Evolutionary conservation across 2,113 vertebrate genomes (phyloP), one percentile per base, ranked within the genome.

Genomic region (Orthonyx spaldingii): DNA sequence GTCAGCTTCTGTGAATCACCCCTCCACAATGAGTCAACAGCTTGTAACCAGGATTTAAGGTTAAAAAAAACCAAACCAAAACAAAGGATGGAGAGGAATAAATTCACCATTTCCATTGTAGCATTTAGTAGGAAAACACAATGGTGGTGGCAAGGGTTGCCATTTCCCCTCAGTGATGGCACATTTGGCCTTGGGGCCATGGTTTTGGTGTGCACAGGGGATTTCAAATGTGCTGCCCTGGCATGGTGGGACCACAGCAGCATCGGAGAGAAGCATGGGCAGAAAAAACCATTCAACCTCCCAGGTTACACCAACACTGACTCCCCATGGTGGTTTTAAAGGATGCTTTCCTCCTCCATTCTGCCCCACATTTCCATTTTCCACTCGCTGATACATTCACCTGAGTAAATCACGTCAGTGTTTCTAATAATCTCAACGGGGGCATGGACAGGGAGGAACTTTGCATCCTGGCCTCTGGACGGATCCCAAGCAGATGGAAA

Each of bases 371-470:
- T 42, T 68, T 44, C 94, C 89, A 35, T 42, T 87, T 70, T 10
- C 78, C 71, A 87, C 56, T 87, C 78, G 68, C 35, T 91, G 61
- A 75, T 64, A 90, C 47, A 75, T 80, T 95, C 96, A 97, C 97
- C 98, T 98, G 98, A 98, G 97, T 86, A 95, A 96, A 96, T 50
- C 90, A 70, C 88, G 87, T 63, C 89, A 24, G 70, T 92, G 94
- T 53, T 80, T 37, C 70, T 13, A 39, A 59, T 1, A 32, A 66
- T 65, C 84, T 81, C 90, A 47, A 7, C 0, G 6, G 33, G 53
- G 56, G 61, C 60, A 57, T 5, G 11, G 56, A 83, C 0, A 1
- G 79, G 84, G 71, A 90, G 57, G 55, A 90, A 47, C 30, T 71
- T 6, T 35, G 70, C 91, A 91, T 87, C 95, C 81, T 9, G 78